Evolutionary conservation across 2,797 vertebrate genomes (phyloP).

Genomic region (Semaprochilodus insignis): DNA sequence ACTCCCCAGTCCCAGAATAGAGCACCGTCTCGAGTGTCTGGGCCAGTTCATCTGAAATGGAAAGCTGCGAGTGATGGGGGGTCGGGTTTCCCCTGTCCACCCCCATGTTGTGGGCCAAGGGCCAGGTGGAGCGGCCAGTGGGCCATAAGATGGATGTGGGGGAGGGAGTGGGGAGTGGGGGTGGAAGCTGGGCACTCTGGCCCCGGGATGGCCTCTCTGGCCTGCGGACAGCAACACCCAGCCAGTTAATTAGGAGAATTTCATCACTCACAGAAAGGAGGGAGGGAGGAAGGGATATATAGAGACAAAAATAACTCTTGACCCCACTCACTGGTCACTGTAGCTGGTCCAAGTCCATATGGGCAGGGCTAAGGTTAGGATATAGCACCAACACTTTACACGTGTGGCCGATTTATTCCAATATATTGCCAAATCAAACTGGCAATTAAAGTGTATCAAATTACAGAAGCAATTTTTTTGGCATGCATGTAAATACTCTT

Average conservation of each 20-base stretch:
- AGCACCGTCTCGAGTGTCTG: conserved; percentile 65
- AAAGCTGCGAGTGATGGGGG: conserved; percentile 69
- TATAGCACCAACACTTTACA: conserved; percentile 6
- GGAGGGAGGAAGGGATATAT: conserved; percentile 16
- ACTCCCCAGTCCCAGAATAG: conserved; percentile 73
- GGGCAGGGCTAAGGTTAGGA: conserved; percentile 22
- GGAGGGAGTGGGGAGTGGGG: conserved; percentile 16
- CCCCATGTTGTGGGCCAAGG: conserved; percentile 46
- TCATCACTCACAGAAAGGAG: conserved; percentile 65
- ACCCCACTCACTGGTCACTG: conserved; percentile 34
- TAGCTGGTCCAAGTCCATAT: conserved; percentile 43
- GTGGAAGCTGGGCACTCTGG: conserved; percentile 45
- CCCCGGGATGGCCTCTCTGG: conserved; percentile 64
- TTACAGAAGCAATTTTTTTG: background rate
- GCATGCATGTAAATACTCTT: background rate
- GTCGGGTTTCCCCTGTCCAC: conserved; percentile 62
- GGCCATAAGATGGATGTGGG: conserved; percentile 16
- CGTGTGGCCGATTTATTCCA: conserved; percentile 18
- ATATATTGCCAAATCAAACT: background rate
- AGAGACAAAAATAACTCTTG: conserved; percentile 37
- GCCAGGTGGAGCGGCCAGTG: conserved; percentile 54
- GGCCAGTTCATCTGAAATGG: conserved; percentile 69
- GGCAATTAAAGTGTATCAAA: background rate
- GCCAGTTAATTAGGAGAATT: conserved; percentile 76
- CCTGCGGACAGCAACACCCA: conserved; percentile 59